These are phyloP conservation scores for Tokudaia muenninki DNA, from an alignment of 2,797 vertebrate genomes.

Conservation along the genomic window DNA sequence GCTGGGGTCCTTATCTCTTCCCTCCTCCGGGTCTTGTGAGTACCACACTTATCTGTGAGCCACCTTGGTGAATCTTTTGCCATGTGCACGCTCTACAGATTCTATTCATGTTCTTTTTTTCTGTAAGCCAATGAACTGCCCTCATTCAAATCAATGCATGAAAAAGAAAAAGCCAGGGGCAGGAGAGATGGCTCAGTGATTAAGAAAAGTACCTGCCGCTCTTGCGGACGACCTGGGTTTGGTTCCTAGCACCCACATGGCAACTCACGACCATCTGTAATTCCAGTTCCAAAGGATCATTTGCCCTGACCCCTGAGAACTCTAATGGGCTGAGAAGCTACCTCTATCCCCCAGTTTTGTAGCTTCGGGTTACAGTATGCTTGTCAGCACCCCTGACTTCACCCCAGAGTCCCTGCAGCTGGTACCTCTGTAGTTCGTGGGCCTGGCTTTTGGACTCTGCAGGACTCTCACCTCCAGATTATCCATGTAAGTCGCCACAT, in stretches of 20 bases:
- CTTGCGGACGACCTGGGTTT: background rate
- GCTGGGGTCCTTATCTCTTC: background rate
- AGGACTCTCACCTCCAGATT: slow-evolving; percentile 92
- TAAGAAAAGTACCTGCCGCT: background rate
- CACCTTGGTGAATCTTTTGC: background rate
- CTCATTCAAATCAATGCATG: slow-evolving; percentile 21
- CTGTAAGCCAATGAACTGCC: background rate
- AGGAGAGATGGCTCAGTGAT: background rate
- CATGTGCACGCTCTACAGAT: background rate
- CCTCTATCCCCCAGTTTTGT: background rate
- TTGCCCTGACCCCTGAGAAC: background rate
- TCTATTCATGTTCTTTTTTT: slow-evolving; percentile 33
- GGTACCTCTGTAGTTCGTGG: background rate
- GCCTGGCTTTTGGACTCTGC: background rate
- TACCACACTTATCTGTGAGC: background rate
- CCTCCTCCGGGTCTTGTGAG: background rate
- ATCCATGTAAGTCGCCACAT: slow-evolving; percentile 90
- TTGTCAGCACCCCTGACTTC: background rate
- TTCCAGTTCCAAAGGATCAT: background rate
- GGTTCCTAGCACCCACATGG: background rate
- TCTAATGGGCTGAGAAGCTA: background rate
- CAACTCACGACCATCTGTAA: background rate
- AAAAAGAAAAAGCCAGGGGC: background rate
- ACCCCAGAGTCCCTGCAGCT: background rate
- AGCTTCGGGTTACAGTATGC: too few species aligned